Evolutionary conservation across 2,797 vertebrate genomes (phyloP).

Genomic region (Sciurus carolinensis): DNA sequence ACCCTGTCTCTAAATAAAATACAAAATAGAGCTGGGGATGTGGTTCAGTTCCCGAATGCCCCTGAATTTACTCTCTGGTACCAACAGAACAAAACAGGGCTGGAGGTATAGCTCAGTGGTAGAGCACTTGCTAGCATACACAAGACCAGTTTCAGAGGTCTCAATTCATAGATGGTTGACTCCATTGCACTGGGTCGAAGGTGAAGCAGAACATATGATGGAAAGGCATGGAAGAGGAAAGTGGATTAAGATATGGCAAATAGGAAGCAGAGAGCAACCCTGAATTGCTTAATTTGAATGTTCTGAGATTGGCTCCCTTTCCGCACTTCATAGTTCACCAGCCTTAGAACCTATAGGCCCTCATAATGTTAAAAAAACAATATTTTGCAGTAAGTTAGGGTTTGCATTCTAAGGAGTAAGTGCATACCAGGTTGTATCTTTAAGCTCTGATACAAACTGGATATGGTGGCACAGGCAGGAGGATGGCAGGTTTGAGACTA

Average conservation of each 20-base stretch:
- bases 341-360: neutral
- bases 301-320: neutral
- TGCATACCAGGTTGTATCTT: neutral
- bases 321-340: neutral
- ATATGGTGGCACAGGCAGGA: too few species aligned
- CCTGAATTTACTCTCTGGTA: too few species aligned
- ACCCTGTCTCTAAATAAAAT: too few species aligned
- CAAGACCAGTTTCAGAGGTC: neutral
- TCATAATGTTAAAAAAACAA: constrained; percentile 19
- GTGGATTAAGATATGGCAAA: too few species aligned
- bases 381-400: constrained; percentile 7
- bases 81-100: too few species aligned
- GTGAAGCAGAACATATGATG: too few species aligned
- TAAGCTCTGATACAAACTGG: neutral
- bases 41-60: too few species aligned
- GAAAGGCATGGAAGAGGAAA: too few species aligned
- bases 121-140: neutral
- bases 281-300: neutral
- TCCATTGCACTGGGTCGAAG: too few species aligned
- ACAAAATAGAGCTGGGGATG: too few species aligned
- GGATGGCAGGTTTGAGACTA: too few species aligned
- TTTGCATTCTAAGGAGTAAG: constrained; percentile 29
- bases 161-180: too few species aligned
- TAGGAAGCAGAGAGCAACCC: neutral
- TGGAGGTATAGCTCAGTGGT: neutral